Base-by-base conservation (phyloP, 2,888 invertebrate genomes). In the Sesamia inferens region DNA sequence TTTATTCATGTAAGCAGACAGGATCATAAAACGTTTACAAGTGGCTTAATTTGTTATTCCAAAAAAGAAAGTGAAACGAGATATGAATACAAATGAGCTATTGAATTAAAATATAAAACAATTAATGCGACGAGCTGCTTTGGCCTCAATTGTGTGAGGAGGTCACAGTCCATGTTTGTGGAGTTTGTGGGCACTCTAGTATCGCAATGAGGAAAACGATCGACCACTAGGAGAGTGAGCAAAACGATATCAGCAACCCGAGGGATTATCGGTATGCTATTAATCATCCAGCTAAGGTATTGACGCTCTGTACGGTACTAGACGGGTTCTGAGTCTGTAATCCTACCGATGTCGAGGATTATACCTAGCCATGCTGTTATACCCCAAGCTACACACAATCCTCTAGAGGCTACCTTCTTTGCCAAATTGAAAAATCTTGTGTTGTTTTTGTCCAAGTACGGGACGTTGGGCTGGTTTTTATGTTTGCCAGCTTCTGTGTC, bases 241-340 rank as follows among this genome's bases (percentile, higher is more conserved):
- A 90, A 91, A 91, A 89, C 88, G 90, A 88, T 87, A 83, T 86
- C 88, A 86, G 76, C 84, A 87, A 85, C 84, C 86, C 84, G 59
- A 77, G 88, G 91, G 93, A 93, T 93, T 93, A 93, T 90, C 90
- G 87, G 81, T 72, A 84, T 85, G 89, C 90, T 90, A 93, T 94
- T 93, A 94, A 94, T 94, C 93, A 94, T 93, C 89, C 87, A 72
- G 76, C 62, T 81, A 88, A 89, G 88, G 88, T 90, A 93, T 93
- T 90, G 92, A 92, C 89, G 92, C 89, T 86, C 82, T 81, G 76
- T 74, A 71, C 81, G 80, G 76, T 81, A 86, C 85, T 86, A 85
- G 87, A 80, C 85, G 82, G 85, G 88, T 83, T 83, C 79, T 79
- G 84, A 88, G 86, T 81, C 88, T 85, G 88, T 92, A 92, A 81